Percentiles rank a stretch among this genome's conserved stretches.
Evolutionary conservation across 2,113 vertebrate species (phyloP).

Genomic region (Hypocryptadius cinnamomeus): DNA sequence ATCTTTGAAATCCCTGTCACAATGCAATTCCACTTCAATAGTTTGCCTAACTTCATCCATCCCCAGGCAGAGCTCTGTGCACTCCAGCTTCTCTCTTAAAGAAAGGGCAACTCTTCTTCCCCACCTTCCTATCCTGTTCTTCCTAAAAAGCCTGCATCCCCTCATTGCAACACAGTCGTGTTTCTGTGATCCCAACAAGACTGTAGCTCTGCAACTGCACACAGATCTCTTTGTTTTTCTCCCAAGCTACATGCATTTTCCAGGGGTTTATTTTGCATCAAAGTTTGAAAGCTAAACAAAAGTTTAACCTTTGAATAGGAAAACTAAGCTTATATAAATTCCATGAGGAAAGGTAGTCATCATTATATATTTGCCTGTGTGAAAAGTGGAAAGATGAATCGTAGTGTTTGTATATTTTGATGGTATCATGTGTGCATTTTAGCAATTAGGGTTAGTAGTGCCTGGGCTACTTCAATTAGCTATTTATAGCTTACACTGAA

Average conservation of each 20-base stretch:
- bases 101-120: background rate
- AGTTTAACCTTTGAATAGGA: background rate
- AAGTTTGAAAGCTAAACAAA: background rate
- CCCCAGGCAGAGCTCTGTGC: background rate
- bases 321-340: background rate
- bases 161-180: background rate
- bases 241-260: background rate
- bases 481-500: background rate
- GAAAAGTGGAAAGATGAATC: background rate
- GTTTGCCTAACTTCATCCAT: background rate
- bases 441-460: background rate
- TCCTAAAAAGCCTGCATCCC: background rate
- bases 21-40: background rate
- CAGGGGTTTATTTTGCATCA: background rate
- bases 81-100: background rate
- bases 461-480: background rate
- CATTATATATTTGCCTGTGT: rapidly evolving
- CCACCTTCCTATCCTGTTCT: background rate
- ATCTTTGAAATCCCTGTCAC: background rate
- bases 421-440: background rate
- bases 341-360: background rate
- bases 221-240: background rate
- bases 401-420: background rate
- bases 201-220: background rate
- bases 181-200: background rate